Base-by-base conservation (phyloP, 1,140 invertebrate species). In the Acromyrmex echinatior region DNA sequence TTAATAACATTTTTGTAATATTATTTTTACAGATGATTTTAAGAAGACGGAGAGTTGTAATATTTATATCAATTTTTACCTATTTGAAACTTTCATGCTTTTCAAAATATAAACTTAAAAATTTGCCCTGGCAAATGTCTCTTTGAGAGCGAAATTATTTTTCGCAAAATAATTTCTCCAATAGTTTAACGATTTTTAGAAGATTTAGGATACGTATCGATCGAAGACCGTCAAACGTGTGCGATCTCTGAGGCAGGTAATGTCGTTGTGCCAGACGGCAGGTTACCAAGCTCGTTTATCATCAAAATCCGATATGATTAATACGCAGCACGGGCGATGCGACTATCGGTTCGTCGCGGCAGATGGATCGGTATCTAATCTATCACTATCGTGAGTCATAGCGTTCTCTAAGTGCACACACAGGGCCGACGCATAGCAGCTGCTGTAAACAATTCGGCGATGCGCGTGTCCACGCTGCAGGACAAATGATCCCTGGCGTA, bases 331-430 rank as follows among this genome's bases (percentile, higher is more conserved):
- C 78, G 80, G 49, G 21, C n/a, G 78, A 89, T 73, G 85, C 85
- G 88, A 63, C 78, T 90, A 90, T 87, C 87, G 71, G 62, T 56
- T 70, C 76, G 88, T 78, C 79, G 84, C 85, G 78, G 89, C 88
- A 90, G 89, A 90, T 90, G 89, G 88, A 90, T 89, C 68, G 89
- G 88, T 90, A 90, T 90, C 89, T 90, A 90, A 90, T 90, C 89
- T 90, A 86, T 90, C 89, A 90, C 85, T 76, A 73, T 62, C 88
- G 85, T 90, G 88, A 87, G 78, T 90, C 85, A 89, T 51, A 45
- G 66, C 21, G 60, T 70, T 51, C 86, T 87, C 88, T 80, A 90
- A 71, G 60, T 66, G 87, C 84, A 35, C 85, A 56, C 78, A 77
- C 70, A 70, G 62, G 63, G 21, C 71, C 35, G 77, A 65, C 80